Conservation (phyloP, 2,888 invertebrate genomes). For the Rhamphomyia laevipes region DNA sequence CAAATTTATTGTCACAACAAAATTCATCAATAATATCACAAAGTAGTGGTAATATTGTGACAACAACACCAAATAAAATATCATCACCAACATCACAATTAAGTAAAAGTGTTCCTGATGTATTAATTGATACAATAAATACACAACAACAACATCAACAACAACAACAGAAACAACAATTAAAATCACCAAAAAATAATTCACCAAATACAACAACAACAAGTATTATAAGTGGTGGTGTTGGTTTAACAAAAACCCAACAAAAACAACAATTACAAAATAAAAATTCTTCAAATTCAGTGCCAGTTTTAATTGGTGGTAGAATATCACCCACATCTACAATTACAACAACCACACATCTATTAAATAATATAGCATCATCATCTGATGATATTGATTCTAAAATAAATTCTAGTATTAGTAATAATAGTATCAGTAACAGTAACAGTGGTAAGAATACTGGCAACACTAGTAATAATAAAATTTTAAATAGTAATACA, state of each 20-base stretch:
- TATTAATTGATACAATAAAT: constrained; percentile 15
- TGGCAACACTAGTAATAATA: neutral
- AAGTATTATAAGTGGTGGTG: constrained; percentile 6
- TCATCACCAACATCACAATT: constrained; percentile 19
- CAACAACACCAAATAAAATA: constrained; percentile 9
- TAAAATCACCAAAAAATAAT: constrained; percentile 5
- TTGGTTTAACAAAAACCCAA: neutral
- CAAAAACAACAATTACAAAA: neutral
- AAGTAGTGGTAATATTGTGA: constrained; percentile 16
- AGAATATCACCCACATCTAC: neutral
- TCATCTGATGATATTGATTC: neutral
- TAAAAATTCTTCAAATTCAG: neutral
- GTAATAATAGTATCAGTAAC: neutral
- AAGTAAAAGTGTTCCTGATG: constrained; percentile 18
- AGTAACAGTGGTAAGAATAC: neutral
- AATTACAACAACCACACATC: neutral
- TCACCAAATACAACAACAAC: constrained; percentile 10
- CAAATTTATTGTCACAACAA: no score
- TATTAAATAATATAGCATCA: neutral
- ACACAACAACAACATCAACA: constrained; percentile 5
- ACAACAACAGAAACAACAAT: constrained; percentile 9
- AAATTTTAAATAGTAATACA: constrained; percentile 7
- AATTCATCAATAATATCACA: constrained; percentile 8
- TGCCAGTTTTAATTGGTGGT: neutral
- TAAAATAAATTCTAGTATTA: neutral